These are phyloP conservation scores for Sebastes taczanowskii DNA, from an alignment of 2,797 vertebrate species.

Conservation along the genomic window DNA sequence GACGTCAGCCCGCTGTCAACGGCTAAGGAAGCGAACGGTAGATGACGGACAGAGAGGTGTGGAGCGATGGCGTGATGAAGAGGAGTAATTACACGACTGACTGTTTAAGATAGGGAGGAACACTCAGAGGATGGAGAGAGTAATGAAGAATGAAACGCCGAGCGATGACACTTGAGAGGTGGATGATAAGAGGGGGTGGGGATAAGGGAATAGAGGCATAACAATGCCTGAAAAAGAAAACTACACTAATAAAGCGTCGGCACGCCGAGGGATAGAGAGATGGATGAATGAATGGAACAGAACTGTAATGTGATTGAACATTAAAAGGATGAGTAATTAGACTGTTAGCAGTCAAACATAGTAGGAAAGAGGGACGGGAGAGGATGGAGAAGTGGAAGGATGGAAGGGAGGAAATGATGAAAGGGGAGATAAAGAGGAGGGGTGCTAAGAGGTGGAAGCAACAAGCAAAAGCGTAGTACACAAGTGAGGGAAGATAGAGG, in stretches of 20 bases:
- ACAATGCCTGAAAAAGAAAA: conserved; percentile 52
- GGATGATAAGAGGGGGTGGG: conserved; percentile 49
- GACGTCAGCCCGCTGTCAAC: conserved; percentile 34
- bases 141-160: conserved; percentile 65
- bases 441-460: conserved; percentile 29
- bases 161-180: conserved; percentile 64
- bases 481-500: conserved; percentile 24
- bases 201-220: conserved; percentile 48
- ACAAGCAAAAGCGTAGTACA: conserved; percentile 3
- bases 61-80: conserved; percentile 49
- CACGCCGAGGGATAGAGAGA: neutral
- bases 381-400: neutral
- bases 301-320: conserved; percentile 10
- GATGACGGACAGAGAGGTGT: conserved; percentile 49
- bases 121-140: conserved; percentile 39
- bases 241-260: conserved; percentile 30
- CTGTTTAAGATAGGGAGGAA: conserved; percentile 59
- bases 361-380: neutral
- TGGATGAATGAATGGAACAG: conserved; percentile 5
- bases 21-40: neutral
- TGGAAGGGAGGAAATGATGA: neutral
- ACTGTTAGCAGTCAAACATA: conserved; percentile 12
- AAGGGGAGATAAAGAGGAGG: conserved; percentile 13
- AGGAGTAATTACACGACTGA: conserved; percentile 57
- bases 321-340: conserved; percentile 45